Evolutionary conservation across 1,140 invertebrate species (phyloP).

Genomic region (Brachionus asplanchnoidis): DNA sequence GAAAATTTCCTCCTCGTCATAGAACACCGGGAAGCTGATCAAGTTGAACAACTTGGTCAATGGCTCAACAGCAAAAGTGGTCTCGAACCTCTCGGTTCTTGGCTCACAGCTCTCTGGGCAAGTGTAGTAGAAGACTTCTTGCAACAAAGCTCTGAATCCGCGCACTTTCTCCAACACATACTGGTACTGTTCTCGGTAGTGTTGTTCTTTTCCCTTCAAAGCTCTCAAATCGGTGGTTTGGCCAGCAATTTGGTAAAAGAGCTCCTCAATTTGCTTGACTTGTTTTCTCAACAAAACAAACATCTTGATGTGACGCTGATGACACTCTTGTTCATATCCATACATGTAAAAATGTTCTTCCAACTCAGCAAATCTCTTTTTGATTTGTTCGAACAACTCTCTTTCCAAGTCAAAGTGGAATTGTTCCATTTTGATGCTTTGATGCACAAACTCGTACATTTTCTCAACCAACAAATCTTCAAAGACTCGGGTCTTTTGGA

Average conservation of each 20-base stretch:
- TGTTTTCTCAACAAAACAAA: constrained; percentile 16
- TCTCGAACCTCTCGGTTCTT: neutral
- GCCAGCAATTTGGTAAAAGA: neutral
- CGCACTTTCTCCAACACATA: neutral
- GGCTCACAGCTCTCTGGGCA: neutral
- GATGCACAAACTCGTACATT: neutral
- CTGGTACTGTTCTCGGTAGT: neutral
- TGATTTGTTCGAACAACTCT: constrained; percentile 25
- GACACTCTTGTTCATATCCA: neutral
- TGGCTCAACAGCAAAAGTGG: neutral
- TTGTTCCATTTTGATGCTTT: neutral
- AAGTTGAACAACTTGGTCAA: constrained; percentile 11
- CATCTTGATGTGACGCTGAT: neutral
- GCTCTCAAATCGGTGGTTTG: neutral
- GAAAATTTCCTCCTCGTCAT: constrained; percentile 22
- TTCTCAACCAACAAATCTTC: constrained; percentile 17
- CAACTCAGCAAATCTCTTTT: constrained; percentile 18
- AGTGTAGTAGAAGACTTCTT: constrained; percentile 13
- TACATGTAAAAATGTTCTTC: neutral
- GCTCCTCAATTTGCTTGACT: constrained; percentile 10
- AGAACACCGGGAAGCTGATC: constrained; percentile 4
- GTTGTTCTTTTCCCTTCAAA: neutral
- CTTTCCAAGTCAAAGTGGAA: constrained; percentile 9
- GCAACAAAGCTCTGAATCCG: neutral
- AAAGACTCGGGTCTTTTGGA: neutral